Evolutionary conservation across 2,113 vertebrate species (phyloP), one percentile per base, ranked within the genome.

Genomic region (Excalfactoria chinensis): DNA sequence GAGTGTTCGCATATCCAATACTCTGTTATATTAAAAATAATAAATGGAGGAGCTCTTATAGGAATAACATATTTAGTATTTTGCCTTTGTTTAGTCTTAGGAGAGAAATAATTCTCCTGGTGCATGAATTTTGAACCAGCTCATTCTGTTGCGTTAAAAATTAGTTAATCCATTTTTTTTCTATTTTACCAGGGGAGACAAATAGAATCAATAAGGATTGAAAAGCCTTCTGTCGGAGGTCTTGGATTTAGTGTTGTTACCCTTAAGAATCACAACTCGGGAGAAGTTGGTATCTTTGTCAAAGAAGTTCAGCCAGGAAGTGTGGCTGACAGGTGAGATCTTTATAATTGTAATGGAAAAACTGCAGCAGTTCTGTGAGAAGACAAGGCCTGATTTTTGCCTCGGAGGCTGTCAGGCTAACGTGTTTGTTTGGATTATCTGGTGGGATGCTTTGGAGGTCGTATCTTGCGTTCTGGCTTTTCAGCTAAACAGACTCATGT

Each of bases 191-290:
- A 99, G 99, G 99, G 98, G 37, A 98, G 98, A 51, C 98, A 97
- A 84, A 96, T 98, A 14, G 98, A 99, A 95, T 95, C 97, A 67
- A 98, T 99, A 88, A 96, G 93, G 34, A 98, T 99, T 85, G 97
- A 98, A 43, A 99, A 99, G 41, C 99, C 99, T n/a, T 93, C 95
- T 35, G 92, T 98, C 32, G 98, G 98, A 73, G 98, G 99, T 34
- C 98, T 99, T 46, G 99, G 99, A 67, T 99, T 99, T 97, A 99
- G 99, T 32, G 99, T 99, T 90, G 98, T 99, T 55, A 98, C 99
- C 28, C 97, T 99, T 59, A 98, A 97, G 88, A 98, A 98, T 32
- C 97, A 96, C 68, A 98, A 90, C 58, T 83, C 96, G 82, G 98
- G 97, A 93, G 96, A 98, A 79, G 97, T 97, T 43, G 98, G 98